A percentile compares a stretch with the other conserved stretches of the same genome.
Conservation (phyloP, 2,888 invertebrate genomes). For the Balanococcus diminutus region DNA sequence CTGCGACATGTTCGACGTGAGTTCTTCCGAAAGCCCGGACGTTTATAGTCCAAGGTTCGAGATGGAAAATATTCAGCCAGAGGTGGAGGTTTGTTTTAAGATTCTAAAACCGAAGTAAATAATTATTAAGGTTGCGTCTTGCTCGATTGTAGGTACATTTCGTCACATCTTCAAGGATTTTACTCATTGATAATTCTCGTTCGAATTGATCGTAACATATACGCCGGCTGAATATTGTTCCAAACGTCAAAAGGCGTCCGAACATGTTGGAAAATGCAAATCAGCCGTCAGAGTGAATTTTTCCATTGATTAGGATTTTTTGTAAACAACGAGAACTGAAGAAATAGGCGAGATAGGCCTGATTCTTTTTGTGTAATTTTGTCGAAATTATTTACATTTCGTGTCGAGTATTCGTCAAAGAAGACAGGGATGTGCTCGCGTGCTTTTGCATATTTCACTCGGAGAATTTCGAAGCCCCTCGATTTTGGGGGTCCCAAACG, state of each 20-base stretch:
- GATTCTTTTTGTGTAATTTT: neutral
- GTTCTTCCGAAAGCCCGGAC: neutral
- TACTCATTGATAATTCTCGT: constrained; percentile 33
- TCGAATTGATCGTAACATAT: neutral
- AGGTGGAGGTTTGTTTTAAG: constrained; percentile 26
- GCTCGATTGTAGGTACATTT: constrained; percentile 7
- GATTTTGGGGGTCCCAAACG: no score
- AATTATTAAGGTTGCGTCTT: constrained; percentile 50
- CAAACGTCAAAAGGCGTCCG: neutral
- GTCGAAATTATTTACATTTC: no score
- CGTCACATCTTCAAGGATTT: constrained; percentile 35
- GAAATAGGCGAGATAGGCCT: no score
- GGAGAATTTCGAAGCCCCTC: no score
- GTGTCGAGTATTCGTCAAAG: no score
- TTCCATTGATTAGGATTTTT: neutral
- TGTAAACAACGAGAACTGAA: neutral
- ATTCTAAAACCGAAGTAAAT: constrained; percentile 46
- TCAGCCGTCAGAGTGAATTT: neutral
- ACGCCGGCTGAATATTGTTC: neutral
- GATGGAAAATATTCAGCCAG: neutral
- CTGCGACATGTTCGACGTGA: neutral
- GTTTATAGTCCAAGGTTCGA: constrained; percentile 29
- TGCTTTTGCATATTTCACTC: no score
- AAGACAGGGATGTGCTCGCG: no score
- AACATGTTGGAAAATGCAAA: neutral